Conservation (phyloP, 2,888 invertebrate species). For the Chymomyza procnemis region DNA sequence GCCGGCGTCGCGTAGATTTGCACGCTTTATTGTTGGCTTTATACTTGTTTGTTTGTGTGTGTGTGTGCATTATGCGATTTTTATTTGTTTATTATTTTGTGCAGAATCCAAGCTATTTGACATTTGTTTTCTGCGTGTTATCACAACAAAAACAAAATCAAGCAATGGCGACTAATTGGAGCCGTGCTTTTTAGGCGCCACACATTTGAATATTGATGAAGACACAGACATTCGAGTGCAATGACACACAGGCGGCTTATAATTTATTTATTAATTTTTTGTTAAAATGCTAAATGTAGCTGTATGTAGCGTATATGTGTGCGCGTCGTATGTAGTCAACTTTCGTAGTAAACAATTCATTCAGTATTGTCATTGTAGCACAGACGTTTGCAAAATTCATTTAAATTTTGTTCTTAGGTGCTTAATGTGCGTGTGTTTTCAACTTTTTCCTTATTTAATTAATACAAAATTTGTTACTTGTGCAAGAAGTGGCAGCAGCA, state of each 20-base stretch:
- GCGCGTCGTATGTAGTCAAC: not conserved
- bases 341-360: not conserved
- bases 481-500: not conserved
- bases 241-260: not conserved
- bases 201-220: not conserved
- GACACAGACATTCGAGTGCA: not conserved
- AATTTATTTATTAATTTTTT: not conserved
- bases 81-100: conserved; percentile 6
- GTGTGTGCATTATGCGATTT: conserved; percentile 1
- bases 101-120: not conserved
- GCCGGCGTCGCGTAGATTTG: no score
- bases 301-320: not conserved
- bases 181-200: conserved; percentile 23
- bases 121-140: conserved; percentile 33
- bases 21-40: conserved; percentile 6
- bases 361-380: not conserved
- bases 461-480: conserved; percentile 6
- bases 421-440: not conserved
- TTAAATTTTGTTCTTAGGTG: conserved; percentile 1
- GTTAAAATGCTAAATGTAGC: not conserved
- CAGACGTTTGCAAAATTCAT: conserved; percentile 3
- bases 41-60: conserved; percentile 20
- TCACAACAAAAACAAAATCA: conserved; percentile 39
- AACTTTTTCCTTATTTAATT: conserved; percentile 3
- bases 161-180: conserved; percentile 65